phyloP scores from a whole-genome alignment of 1,140 invertebrate species.

The Ceratoteleas bidentatus region DNA sequence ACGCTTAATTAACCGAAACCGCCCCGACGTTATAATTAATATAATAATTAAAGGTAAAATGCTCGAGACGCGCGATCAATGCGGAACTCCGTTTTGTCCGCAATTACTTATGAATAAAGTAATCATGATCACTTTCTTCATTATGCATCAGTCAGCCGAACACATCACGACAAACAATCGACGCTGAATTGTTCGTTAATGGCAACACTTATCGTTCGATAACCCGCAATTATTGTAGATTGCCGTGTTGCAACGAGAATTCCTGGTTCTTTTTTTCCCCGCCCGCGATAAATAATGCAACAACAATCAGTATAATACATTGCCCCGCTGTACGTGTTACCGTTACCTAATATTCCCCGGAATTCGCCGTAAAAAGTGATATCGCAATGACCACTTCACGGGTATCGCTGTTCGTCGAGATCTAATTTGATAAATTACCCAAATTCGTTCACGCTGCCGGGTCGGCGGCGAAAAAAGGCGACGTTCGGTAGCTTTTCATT shows the following conservation, averaged over 20 bases:
- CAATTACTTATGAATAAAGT: constrained; percentile 56
- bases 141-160: constrained; percentile 29
- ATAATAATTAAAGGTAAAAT: constrained; percentile 15
- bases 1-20: not conserved
- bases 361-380: constrained; percentile 47
- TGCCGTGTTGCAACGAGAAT: constrained; percentile 66
- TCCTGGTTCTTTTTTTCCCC: constrained; percentile 45
- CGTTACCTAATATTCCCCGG: constrained; percentile 54
- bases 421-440: constrained; percentile 22
- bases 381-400: constrained; percentile 34
- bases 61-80: not conserved
- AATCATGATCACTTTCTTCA: constrained; percentile 53
- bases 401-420: constrained; percentile 11
- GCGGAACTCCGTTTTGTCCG: constrained; percentile 26
- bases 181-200: constrained; percentile 59
- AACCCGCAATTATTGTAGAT: constrained; percentile 63
- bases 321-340: constrained; percentile 46
- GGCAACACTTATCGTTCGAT: constrained; percentile 62
- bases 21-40: not conserved
- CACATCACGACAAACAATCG: constrained; percentile 61
- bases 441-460: not conserved
- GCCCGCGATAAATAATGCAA: constrained; percentile 62
- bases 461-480: too few relatives aligned
- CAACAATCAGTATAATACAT: constrained; percentile 50
- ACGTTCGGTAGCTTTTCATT: too few relatives aligned